These are phyloP conservation scores for Percopsis omiscomaycus DNA, from an alignment of 2,797 vertebrate species.

Conservation along the genomic window DNA sequence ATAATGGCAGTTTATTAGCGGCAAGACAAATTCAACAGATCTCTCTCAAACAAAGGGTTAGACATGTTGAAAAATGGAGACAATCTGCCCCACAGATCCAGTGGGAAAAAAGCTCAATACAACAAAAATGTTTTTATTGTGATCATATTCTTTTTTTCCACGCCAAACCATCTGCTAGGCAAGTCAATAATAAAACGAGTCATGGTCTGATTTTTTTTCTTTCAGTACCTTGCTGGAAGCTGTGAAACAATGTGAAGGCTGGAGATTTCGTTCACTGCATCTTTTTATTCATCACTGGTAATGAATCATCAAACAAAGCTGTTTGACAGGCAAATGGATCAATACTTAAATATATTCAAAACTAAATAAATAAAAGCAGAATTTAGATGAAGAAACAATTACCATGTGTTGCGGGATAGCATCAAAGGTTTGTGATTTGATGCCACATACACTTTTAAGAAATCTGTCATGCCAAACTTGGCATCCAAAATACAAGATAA, in stretches of 20 bases:
- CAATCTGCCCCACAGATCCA: conserved; percentile 83
- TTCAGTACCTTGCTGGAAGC: conserved; percentile 60
- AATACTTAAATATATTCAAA: conserved; percentile 14
- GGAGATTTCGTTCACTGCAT: conserved; percentile 10
- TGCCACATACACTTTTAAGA: not conserved
- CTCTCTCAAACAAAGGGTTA: conserved; percentile 81
- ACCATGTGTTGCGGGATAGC: not conserved
- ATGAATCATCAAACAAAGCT: conserved; percentile 43
- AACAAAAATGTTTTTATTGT: conserved; percentile 84
- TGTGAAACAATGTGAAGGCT: conserved; percentile 62
- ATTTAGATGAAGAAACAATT: not conserved
- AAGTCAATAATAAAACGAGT: conserved; percentile 74
- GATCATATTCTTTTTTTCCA: conserved; percentile 75
- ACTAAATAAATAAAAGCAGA: conserved; percentile 6
- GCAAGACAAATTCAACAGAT: conserved; percentile 82
- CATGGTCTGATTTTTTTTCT: conserved; percentile 28
- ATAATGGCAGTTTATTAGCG: conserved; percentile 90
- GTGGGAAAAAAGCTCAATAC: conserved; percentile 79
- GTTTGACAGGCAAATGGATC: conserved; percentile 45
- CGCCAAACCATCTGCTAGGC: conserved; percentile 82
- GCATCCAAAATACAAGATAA: not conserved
- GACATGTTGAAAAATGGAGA: conserved; percentile 89
- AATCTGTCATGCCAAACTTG: not conserved
- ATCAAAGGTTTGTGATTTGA: conserved; percentile 11
- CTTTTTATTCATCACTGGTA: conserved; percentile 16